Conservation (phyloP, 2,113 vertebrate genomes). For the Argyrosomus japonicus region DNA sequence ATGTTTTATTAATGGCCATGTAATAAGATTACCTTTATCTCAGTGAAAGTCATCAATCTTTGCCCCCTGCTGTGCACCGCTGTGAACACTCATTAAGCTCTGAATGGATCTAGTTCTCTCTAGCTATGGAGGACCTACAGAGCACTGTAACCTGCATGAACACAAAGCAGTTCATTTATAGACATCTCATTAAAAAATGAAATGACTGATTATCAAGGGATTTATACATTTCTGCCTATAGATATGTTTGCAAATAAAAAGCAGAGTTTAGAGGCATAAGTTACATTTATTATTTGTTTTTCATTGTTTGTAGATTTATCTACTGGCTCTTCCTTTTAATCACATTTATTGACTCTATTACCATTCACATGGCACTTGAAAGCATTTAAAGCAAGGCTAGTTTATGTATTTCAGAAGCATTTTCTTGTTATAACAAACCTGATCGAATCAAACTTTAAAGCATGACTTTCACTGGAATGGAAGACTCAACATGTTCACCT, state of each 20-base stretch:
- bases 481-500: too few relatives aligned
- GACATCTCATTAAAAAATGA: not conserved
- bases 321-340: not conserved
- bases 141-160: not conserved
- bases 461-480: too few relatives aligned
- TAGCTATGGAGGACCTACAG: slow-evolving; percentile 17
- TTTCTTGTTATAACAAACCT: too few relatives aligned
- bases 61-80: slow-evolving; percentile 44
- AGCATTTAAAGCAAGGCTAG: not conserved
- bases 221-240: not conserved
- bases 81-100: slow-evolving; percentile 70
- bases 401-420: too few relatives aligned
- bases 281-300: too few relatives aligned
- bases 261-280: not conserved
- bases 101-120: slow-evolving; percentile 39
- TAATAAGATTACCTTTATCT: slow-evolving; percentile 82
- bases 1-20: slow-evolving; percentile 83
- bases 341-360: not conserved
- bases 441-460: too few relatives aligned
- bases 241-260: not conserved
- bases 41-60: slow-evolving; percentile 78
- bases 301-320: too few relatives aligned
- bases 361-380: not conserved
- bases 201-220: not conserved
- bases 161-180: not conserved